These are phyloP conservation scores for Gallinago paraguaiae DNA, from an alignment of 2,113 vertebrate genomes.

Conservation along the genomic window DNA sequence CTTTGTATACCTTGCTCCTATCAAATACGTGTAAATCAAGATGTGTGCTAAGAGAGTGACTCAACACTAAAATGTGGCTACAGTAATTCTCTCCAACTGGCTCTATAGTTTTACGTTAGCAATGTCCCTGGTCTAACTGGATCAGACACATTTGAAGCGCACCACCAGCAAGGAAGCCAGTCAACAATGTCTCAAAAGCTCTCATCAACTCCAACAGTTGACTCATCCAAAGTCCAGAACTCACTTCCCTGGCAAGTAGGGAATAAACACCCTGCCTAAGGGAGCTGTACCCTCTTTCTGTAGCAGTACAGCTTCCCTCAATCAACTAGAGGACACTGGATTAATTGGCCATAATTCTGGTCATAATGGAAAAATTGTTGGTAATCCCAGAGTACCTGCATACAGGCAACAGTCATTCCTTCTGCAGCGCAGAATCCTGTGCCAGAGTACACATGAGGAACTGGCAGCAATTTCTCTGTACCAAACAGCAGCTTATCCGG, in stretches of 20 bases:
- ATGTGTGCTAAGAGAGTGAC: neutral
- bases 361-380: neutral
- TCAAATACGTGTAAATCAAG: neutral
- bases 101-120: neutral
- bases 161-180: neutral
- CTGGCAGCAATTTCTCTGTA: neutral
- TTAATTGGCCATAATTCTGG: neutral
- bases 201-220: neutral
- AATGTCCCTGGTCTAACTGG: neutral
- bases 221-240: neutral
- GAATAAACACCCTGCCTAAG: neutral
- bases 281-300: neutral
- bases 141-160: neutral
- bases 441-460: neutral
- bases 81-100: neutral
- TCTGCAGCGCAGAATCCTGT: neutral
- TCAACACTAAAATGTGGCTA: neutral
- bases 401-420: neutral
- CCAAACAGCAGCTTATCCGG: neutral
- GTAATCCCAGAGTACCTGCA: neutral
- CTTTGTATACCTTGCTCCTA: neutral
- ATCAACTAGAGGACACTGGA: neutral
- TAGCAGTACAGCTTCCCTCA: neutral
- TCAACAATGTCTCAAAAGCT: neutral
- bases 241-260: neutral